Base-by-base conservation (phyloP, 1,140 invertebrate species). In the Formica selysi region DNA sequence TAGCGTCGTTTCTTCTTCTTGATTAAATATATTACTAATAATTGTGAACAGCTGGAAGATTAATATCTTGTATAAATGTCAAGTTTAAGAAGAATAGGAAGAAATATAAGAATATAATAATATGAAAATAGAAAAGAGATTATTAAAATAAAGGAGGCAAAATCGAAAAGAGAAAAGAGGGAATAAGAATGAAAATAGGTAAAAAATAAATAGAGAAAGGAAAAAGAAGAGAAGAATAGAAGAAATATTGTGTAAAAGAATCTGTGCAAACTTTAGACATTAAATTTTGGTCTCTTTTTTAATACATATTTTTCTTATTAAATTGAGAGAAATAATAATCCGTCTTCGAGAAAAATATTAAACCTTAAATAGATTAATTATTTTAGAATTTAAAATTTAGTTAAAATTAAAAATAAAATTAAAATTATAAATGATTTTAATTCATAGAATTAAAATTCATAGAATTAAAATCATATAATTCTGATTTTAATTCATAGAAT, bases 1-100 rank as follows among this genome's bases (percentile, higher is more conserved):
- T 48, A 29, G 29, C 67, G 10, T 22, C n/a, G 38, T n/a, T 83
- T 74, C 26, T 61, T 44, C 29, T 61, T 74, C 29, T 61, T 19
- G 10, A 57, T 62, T 70, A 41, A 61, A 13, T 62, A 29, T 32
- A 26, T 80, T 54, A 41, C 10, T 67, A n/a, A 67, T 8, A n/a
- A 10, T 41, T 68, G 36, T 67, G 36, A 11, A 68, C 36, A n/a
- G 3, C n/a, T 68, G 2, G 16, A 38, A 7, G 38, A 67, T 10
- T 22, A 22, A 22, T 22, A 22, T 26, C 7, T 11, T 41, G 7
- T 8, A 67, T 38, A 11, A 38, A 38, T 41, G 6, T 19, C 36
- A n/a, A 22, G 11, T 61, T 44, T 13, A 48, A 48, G 11, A 48
- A 48, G 11, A 10, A 0, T 8, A 41, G 19, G n/a, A n/a, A n/a